Evolutionary conservation across 2,888 invertebrate genomes (phyloP).

Genomic region (Augochlorella aurata): DNA sequence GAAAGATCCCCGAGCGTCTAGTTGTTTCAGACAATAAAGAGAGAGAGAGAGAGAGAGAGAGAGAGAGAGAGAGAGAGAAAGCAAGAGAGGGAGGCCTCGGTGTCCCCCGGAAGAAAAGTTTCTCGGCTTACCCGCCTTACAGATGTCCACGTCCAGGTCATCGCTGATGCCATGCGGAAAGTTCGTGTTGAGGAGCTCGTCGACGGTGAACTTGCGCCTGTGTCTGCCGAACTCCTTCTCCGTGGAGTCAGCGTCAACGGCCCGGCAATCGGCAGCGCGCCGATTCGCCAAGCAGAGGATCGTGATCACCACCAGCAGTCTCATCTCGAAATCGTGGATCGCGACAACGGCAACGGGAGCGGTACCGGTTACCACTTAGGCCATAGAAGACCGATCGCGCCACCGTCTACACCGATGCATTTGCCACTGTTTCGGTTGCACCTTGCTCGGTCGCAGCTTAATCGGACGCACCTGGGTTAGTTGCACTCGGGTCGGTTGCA

Average conservation of each 20-base stretch:
- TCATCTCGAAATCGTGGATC: slow-evolving; percentile 67
- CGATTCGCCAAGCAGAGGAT: slow-evolving; percentile 61
- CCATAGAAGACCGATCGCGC: slow-evolving; percentile 60
- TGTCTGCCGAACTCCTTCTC: slow-evolving; percentile 44
- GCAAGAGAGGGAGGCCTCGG: neutral
- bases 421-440: slow-evolving; percentile 40
- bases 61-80: too few species aligned
- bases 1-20: too few species aligned
- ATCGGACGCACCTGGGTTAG: too few species aligned
- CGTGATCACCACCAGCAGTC: slow-evolving; percentile 58
- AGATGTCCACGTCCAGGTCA: slow-evolving; percentile 92
- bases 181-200: slow-evolving; percentile 86
- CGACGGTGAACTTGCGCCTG: slow-evolving; percentile 84
- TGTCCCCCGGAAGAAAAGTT: neutral
- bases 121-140: slow-evolving; percentile 89
- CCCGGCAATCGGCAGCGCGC: slow-evolving; percentile 59
- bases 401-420: slow-evolving; percentile 58
- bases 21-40: too few species aligned
- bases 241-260: slow-evolving; percentile 38
- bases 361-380: slow-evolving; percentile 30
- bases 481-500: too few species aligned
- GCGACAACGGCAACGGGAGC: slow-evolving; percentile 25
- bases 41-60: too few species aligned
- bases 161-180: slow-evolving; percentile 88
- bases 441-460: neutral